Conservation (phyloP, 2,888 invertebrate species). For the Perdita meconis region DNA sequence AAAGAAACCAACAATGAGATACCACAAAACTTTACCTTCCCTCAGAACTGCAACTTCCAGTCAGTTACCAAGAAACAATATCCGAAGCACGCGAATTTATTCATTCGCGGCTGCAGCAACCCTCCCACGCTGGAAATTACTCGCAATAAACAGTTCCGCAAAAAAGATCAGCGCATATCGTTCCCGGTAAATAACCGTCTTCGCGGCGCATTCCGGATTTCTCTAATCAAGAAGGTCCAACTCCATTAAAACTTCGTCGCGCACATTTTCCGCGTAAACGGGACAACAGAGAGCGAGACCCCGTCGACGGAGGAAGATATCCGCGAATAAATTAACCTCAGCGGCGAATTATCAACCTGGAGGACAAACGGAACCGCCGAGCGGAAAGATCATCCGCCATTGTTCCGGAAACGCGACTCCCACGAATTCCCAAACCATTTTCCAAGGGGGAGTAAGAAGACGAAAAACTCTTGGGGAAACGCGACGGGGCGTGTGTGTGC, state of each 20-base stretch:
- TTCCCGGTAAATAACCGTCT: background rate
- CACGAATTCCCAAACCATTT: slow-evolving; percentile 7
- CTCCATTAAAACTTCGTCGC: slow-evolving; percentile 20
- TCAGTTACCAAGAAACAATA: too few species aligned
- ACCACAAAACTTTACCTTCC: too few species aligned
- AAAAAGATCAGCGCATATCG: background rate
- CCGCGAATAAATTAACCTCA: slow-evolving; percentile 7
- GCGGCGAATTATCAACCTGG: background rate
- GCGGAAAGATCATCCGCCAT: background rate
- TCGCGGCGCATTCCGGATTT: background rate
- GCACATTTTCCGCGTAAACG: background rate
- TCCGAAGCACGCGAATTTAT: too few species aligned
- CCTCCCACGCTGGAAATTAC: background rate
- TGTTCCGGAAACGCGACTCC: background rate
- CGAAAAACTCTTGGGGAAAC: slow-evolving; percentile 48
- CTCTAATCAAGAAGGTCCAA: slow-evolving; percentile 21
- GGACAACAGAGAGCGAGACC: background rate
- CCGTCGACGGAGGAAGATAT: slow-evolving; percentile 12
- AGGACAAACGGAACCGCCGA: background rate
- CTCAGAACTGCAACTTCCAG: too few species aligned
- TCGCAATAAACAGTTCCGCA: background rate
- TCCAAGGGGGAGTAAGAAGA: slow-evolving; percentile 23
- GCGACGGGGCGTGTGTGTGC: slow-evolving; percentile 23
- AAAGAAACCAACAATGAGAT: too few species aligned
- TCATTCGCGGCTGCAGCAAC: too few species aligned